Evolutionary conservation across 2,888 invertebrate genomes (phyloP), one percentile per base, ranked within the genome.

Genomic region (Oxycera nigricornis): DNA sequence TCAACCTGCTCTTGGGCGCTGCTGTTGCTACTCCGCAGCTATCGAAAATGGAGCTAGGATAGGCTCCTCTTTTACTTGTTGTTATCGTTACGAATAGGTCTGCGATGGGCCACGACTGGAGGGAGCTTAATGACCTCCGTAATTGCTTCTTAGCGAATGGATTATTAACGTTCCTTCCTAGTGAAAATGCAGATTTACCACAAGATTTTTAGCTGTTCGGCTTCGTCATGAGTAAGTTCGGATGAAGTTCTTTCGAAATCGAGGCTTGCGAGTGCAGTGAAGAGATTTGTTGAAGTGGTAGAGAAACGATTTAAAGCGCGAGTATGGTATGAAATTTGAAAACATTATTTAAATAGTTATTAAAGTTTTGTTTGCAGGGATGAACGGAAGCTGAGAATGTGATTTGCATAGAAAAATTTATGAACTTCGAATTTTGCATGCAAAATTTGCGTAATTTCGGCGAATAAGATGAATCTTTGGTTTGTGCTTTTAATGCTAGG

Each of bases 101-200:
- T 2, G 46, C 6, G 35, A 46, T 46, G 46, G 46, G 46, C 17
- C 17, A 46, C 17, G 30, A 26, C 24, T 20, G 14, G 70, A 70
- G 55, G 35, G 52, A 52, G 70, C 70, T 70, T 70, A 70, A 70
- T 70, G 70, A 70, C 70, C 70, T 70, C 70, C n/a, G 55, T 70
- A 70, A 70, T 70, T 70, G 70, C 52, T 70, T 70, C 52, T 70
- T 70, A 70, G 31, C 52, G 20, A 70, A 31, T 35, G 31, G 55
- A 70, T 70, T 52, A 68, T 68, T 65, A 65, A 65, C 30, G 65
- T 65, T 65, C 65, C 24, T 65, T 35, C 26, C 39, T 20, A 65
- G 41, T 65, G 41, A 65, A 65, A 65, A 65, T 65, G 39, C 41
- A 65, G 65, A 65, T 65, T 65, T 65, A 41, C 59, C 30, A 59